Base-by-base conservation (phyloP, 2,113 vertebrate genomes). In the Xiphophorus hellerii region DNA sequence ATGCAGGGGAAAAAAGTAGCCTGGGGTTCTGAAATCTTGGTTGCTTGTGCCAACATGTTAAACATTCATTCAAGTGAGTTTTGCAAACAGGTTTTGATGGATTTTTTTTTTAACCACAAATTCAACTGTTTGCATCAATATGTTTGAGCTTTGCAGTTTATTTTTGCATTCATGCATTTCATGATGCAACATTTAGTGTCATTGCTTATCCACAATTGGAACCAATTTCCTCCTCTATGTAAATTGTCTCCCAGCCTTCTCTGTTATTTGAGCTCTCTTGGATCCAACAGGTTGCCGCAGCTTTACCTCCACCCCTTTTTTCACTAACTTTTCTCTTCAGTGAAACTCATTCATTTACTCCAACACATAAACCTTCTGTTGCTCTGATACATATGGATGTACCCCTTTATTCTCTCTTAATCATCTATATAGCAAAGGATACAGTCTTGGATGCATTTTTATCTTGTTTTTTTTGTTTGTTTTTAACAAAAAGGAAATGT, bases 281-380 rank as follows among this genome's bases (percentile, higher is more conserved):
- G 61, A 86, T 74, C 81, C 86, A 90, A 91, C 92, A 93, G 93
- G 92, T 93, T 89, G 83, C 84, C 82, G 82, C 88, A 91, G 76
- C 84, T 76, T 90, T 89, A 84, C 77, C 77, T 86, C 86, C 85
- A 74, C 89, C 85, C 79, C 71, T 77, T 65, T 42, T 86, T 83
- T 84, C 79, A 30, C 51, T 80, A 92, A 91, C 85, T 88, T 91
- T 85, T 86, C 61, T 64, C 62, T 3, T 25, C 77, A 73, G 77
- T 75, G 67, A 71, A 88, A 79, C 35, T 80, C 89, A 90, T 90
- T 92, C 92, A 93, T 87, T 54, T 44, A 54, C 73, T 78, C 76
- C 69, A 35, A 67, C 70, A 78, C 74, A 74, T 60, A 78, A 69
- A 61, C 84, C 79, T 78, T 84, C 83, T 64, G 79, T 78, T 68